Evolutionary conservation across 1,140 invertebrate species (phyloP).

Genomic region (Drosophila repleta): DNA sequence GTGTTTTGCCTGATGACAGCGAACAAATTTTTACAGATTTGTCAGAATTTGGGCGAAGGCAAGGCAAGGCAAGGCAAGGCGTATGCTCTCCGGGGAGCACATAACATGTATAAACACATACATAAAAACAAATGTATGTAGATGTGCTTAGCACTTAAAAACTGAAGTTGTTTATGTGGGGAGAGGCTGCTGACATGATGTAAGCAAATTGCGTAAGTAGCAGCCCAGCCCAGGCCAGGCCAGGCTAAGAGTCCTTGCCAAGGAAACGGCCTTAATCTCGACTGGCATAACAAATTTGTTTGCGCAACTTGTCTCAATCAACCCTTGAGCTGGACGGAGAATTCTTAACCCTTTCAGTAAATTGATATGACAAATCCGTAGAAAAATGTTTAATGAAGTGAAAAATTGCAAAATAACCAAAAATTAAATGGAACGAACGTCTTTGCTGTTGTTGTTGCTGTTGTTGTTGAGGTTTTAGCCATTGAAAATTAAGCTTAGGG

Average conservation of each 20-base stretch:
- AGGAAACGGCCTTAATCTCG: not conserved
- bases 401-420: conserved; percentile 81
- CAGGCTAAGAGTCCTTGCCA: no score
- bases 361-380: conserved; percentile 77
- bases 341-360: conserved; percentile 69
- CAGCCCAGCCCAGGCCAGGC: not conserved
- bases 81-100: conserved; percentile 2
- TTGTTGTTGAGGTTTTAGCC: conserved; percentile 19
- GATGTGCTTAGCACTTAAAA: conserved; percentile 39
- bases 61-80: conserved; percentile 8
- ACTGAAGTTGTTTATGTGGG: conserved; percentile 58
- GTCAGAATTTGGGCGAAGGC: conserved; percentile 64
- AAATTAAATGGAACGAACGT: conserved; percentile 71
- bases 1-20: conserved; percentile 46
- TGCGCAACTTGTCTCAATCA: conserved; percentile 67
- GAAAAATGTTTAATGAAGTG: conserved; percentile 75
- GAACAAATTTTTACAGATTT: conserved; percentile 79
- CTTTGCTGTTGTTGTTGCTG: conserved; percentile 13
- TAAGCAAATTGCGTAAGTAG: conserved; percentile 73
- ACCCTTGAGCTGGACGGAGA: conserved; percentile 51
- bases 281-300: conserved; percentile 67
- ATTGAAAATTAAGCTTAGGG: conserved; percentile 44
- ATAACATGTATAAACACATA: not conserved
- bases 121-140: conserved; percentile 27
- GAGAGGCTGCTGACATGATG: conserved; percentile 68